A percentile compares a stretch with the other conserved stretches of the same genome.
Conservation (phyloP, 2,888 invertebrate genomes). For the Aethes cnicana region DNA sequence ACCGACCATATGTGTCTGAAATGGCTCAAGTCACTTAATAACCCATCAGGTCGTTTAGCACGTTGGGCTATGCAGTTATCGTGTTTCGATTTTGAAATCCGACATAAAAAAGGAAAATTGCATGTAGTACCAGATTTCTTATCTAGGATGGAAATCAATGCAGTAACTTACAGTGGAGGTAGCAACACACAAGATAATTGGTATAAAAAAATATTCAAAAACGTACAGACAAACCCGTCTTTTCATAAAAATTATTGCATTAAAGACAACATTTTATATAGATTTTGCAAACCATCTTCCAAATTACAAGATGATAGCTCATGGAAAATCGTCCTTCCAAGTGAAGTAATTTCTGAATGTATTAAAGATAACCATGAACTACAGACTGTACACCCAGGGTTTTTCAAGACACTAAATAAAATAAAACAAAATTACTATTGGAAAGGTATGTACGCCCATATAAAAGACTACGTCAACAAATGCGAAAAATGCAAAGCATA, state of each 20-base stretch:
- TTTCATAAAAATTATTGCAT: not conserved
- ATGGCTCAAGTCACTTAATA: not conserved
- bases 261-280: not conserved
- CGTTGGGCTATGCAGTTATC: not conserved
- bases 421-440: constrained; percentile 3
- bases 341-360: not conserved
- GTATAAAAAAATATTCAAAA: too few relatives aligned
- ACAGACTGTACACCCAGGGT: not conserved
- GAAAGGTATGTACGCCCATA: constrained; percentile 1
- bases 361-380: constrained; percentile 9
- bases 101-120: not conserved
- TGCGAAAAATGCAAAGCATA: constrained; percentile 5
- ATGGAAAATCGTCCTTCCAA: not conserved
- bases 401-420: not conserved
- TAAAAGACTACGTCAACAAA: not conserved
- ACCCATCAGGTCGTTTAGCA: constrained; percentile 3
- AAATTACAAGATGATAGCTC: not conserved
- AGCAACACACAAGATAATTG: not conserved
- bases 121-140: not conserved
- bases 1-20: constrained; percentile 9
- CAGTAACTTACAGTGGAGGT: not conserved
- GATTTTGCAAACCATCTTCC: not conserved
- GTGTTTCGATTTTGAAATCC: not conserved
- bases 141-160: not conserved
- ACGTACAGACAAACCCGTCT: not conserved